phyloP scores from a whole-genome alignment of 2,888 invertebrate genomes.

The Ptychoptera contaminata region DNA sequence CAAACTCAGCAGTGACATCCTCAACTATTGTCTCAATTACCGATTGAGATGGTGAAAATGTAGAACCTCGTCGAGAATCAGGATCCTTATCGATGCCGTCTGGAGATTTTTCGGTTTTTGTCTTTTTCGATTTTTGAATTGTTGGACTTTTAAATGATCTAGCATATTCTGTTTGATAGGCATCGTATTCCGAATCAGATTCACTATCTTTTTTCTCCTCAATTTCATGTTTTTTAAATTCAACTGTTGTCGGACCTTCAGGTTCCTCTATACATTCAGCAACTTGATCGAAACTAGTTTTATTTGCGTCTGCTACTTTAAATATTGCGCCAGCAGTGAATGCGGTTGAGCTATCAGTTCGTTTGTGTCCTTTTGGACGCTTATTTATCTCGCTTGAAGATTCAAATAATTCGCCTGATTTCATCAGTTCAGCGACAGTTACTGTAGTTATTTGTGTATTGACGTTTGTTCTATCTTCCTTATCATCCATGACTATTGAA shows the following conservation, averaged over 20 bases:
- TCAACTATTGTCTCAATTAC: slow-evolving; percentile 28
- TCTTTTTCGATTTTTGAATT: slow-evolving; percentile 19
- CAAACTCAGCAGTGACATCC: slow-evolving; percentile 27
- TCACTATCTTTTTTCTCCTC: slow-evolving; percentile 31
- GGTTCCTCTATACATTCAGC: slow-evolving; percentile 23
- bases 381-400: slow-evolving; percentile 9
- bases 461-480: slow-evolving; percentile 7
- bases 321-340: slow-evolving; percentile 14
- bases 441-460: slow-evolving; percentile 17
- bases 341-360: slow-evolving; percentile 36
- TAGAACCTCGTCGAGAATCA: slow-evolving; percentile 25
- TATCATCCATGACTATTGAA: slow-evolving; percentile 16
- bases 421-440: slow-evolving; percentile 14
- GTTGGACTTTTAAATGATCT: slow-evolving; percentile 29
- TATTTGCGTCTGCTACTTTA: slow-evolving; percentile 20
- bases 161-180: slow-evolving; percentile 33
- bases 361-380: slow-evolving; percentile 35
- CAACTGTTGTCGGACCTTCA: slow-evolving; percentile 15
- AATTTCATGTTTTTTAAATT: slow-evolving; percentile 12
- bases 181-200: slow-evolving; percentile 33
- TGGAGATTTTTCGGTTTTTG: slow-evolving; percentile 13
- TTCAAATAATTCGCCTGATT: slow-evolving; percentile 17
- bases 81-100: slow-evolving; percentile 14
- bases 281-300: slow-evolving; percentile 1
- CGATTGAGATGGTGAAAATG: slow-evolving; percentile 27